Base-by-base conservation (phyloP, 2,888 invertebrate species). In the Odontocerum albicorne region DNA sequence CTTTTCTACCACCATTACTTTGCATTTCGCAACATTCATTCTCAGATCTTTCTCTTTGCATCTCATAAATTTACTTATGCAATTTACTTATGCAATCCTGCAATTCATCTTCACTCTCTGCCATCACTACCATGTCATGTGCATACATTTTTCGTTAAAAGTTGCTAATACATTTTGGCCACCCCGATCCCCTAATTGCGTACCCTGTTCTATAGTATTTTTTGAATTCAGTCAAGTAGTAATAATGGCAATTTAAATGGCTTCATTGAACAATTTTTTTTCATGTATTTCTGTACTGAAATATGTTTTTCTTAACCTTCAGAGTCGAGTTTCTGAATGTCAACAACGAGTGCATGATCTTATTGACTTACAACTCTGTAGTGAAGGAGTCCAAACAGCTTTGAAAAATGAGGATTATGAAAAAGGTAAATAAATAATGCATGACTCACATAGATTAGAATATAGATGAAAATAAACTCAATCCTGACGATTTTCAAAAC, bases 321-420 rank as follows among this genome's bases (percentile, higher is more conserved):
- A 93, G 87, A 90, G 88, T 62, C 84, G 94, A 53, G 97, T 98
- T 0, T 92, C 92, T 2, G 94, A 95, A 65, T 96, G 96, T 66
- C 93, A 98, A 70, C 88, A 90, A 63, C 79, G 97, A 54, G 96
- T 98, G 0, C 92, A 96, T 65, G 97, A 98, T 70, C 81, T 98
- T 32, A 86, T 97, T 55, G 97, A 98, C 70, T 77, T 98, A 46
- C 94, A 96, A 72, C 80, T 94, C 53, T 99, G 98, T 70, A 95
- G 96, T 43, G 93, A 96, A 69, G 98, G 97, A n/a, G 98, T 99
- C 0, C 90, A 95, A 62, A 86, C 90, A 44, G 96, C 99, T 1
- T 86, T 99, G 49, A 84, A 86, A 61, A 91, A 92, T 64, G 96
- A 97, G 72, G 96, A 99, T 70, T 98, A 92, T 74, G 99, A 99